A percentile compares a stretch with the other conserved stretches of the same genome.
These are phyloP conservation scores for Equus quagga DNA, from an alignment of 2,113 vertebrate genomes.

Conservation along the genomic window DNA sequence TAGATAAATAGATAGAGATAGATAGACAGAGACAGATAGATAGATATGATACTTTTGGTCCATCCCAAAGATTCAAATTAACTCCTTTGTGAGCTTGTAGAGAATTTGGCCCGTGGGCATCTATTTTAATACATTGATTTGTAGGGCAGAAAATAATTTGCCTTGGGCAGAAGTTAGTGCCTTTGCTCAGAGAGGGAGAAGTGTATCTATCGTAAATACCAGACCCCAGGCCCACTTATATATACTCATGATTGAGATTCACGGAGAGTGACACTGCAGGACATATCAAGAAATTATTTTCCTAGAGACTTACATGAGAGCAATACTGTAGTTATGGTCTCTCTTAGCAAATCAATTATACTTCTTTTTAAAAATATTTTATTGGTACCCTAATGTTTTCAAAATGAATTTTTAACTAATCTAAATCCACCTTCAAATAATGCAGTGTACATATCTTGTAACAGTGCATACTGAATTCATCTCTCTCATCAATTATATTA, in stretches of 20 bases:
- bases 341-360: not conserved
- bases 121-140: not conserved
- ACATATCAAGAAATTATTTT: not conserved
- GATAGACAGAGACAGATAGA: not conserved
- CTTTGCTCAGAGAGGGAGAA: not conserved
- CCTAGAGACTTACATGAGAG: not conserved
- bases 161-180: not conserved
- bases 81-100: not conserved
- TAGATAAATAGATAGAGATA: not conserved
- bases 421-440: not conserved
- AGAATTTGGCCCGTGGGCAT: not conserved
- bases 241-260: not conserved
- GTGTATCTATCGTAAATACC: not conserved
- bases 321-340: accelerated
- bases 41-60: not conserved
- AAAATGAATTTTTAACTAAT: not conserved
- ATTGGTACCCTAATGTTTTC: not conserved
- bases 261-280: not conserved
- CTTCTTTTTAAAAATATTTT: not conserved
- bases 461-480: not conserved
- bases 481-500: not conserved
- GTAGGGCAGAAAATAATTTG: not conserved
- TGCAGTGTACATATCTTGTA: not conserved
- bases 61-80: not conserved
- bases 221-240: not conserved